Evolutionary conservation across 1,140 invertebrate species (phyloP), one percentile per base, ranked within the genome.

Genomic region (Zaprionus lachaisei): DNA sequence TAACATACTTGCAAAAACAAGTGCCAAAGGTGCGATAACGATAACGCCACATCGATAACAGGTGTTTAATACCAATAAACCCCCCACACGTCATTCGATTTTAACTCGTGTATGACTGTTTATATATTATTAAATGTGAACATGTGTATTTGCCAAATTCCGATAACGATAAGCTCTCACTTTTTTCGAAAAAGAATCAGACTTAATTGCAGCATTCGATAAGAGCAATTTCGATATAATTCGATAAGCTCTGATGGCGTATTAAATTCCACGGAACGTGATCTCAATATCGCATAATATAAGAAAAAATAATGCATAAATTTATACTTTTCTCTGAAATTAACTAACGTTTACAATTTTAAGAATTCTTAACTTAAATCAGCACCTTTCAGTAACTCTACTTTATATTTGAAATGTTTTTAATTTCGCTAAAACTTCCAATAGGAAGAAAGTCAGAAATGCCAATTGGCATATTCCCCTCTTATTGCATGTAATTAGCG

Each of bases 401-500:
- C n/a, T 7, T 44, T 7, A 0, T 9, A 9, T 44, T n/a, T 4
- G 41, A n/a, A 17, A 17, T 17, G n/a, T 9, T n/a, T 44, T 17
- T 2, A 2, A n/a, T 44, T 44, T 44, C 41, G 7, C 47, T 22
- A 24, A 51, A 51, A 44, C 41, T 44, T 17, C 41, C 2, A 44
- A 44, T 44, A 6, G 17, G 14, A 51, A 5, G 20, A 4, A 51
- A 51, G 31, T 17, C 22, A 54, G 15, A 49, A 79, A 65, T 79
- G 60, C 66, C 76, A 83, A 82, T 72, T 81, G 60, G 41, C 67
- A 64, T 71, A 72, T 44, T 58, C 37, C 58, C 41, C 47, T 5
- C 47, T 14, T 22, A 11, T 51, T 51, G 17, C 47, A 51, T 73
- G 37, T 63, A 79, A 83, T 83, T 80, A 70, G 63, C 34, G 17